These are phyloP conservation scores for Rhinolophus ferrumequinum DNA, from an alignment of 2,113 vertebrate species.

Conservation along the genomic window DNA sequence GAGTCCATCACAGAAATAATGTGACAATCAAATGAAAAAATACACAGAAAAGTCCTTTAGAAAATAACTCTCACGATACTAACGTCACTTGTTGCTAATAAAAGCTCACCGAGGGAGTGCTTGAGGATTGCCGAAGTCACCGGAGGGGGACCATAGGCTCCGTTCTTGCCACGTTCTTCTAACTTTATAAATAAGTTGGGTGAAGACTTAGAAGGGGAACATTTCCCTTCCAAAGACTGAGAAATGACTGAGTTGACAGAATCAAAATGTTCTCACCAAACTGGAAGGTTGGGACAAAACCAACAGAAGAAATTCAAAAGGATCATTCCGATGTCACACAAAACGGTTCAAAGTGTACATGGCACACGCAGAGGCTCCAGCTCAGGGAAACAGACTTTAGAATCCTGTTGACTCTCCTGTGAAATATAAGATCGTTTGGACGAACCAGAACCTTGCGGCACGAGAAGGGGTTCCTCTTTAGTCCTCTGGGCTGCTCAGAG, in stretches of 20 bases:
- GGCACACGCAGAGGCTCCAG: no score
- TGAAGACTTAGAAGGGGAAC: neutral
- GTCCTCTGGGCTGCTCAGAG: neutral
- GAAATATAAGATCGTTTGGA: neutral
- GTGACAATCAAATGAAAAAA: neutral
- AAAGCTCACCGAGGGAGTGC: neutral
- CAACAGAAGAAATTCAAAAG: neutral
- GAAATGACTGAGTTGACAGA: neutral
- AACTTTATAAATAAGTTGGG: neutral
- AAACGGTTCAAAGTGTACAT: accelerated
- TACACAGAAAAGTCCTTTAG: neutral
- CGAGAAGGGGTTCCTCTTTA: neutral
- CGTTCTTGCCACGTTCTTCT: neutral
- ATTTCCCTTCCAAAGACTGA: neutral
- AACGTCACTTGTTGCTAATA: neutral
- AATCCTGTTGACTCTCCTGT: neutral
- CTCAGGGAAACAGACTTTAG: neutral
- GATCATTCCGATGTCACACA: neutral
- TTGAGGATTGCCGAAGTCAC: neutral
- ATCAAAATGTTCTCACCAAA: neutral
- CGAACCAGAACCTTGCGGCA: accelerated
- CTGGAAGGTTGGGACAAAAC: neutral
- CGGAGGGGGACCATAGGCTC: neutral
- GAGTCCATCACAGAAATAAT: neutral
- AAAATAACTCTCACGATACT: neutral